Evolutionary conservation across 2,888 invertebrate genomes (phyloP).

Genomic region (Pandemis cinnamomeana): DNA sequence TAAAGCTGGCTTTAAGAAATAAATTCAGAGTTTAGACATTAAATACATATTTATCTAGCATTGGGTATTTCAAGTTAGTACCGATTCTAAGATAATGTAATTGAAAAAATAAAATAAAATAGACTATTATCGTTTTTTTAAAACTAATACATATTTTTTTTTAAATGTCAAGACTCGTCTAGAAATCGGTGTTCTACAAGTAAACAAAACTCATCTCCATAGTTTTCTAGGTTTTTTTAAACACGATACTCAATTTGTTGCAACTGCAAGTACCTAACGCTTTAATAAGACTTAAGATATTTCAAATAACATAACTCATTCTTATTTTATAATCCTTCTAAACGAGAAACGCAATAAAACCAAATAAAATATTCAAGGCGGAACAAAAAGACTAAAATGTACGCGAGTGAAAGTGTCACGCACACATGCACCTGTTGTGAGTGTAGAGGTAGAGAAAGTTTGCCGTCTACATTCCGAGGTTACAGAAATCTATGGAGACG

Average conservation of each 20-base stretch:
- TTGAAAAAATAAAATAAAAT: too few relatives aligned
- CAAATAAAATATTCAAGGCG: conserved; percentile 43
- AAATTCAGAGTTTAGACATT: too few relatives aligned
- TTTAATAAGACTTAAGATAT: not conserved
- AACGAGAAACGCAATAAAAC: conserved; percentile 44
- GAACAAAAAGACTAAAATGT: conserved; percentile 67
- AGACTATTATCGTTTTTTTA: too few relatives aligned
- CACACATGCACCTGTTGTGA: conserved; percentile 56
- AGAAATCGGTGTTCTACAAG: too few relatives aligned
- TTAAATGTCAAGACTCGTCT: too few relatives aligned
- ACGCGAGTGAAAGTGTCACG: conserved; percentile 74
- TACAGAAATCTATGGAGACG: conserved; percentile 54
- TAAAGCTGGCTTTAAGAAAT: too few relatives aligned
- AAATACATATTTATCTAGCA: too few relatives aligned
- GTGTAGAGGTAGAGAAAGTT: conserved; percentile 79
- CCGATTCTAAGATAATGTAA: too few relatives aligned
- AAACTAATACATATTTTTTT: too few relatives aligned
- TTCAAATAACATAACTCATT: not conserved
- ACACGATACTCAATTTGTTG: not conserved
- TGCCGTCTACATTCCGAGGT: conserved; percentile 52
- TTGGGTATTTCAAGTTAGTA: too few relatives aligned
- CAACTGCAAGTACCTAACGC: not conserved
- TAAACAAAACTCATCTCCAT: too few relatives aligned
- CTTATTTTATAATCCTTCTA: not conserved
- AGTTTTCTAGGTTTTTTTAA: too few relatives aligned